phyloP scores from a whole-genome alignment of 2,113 vertebrate species.

The Oriolus oriolus region DNA sequence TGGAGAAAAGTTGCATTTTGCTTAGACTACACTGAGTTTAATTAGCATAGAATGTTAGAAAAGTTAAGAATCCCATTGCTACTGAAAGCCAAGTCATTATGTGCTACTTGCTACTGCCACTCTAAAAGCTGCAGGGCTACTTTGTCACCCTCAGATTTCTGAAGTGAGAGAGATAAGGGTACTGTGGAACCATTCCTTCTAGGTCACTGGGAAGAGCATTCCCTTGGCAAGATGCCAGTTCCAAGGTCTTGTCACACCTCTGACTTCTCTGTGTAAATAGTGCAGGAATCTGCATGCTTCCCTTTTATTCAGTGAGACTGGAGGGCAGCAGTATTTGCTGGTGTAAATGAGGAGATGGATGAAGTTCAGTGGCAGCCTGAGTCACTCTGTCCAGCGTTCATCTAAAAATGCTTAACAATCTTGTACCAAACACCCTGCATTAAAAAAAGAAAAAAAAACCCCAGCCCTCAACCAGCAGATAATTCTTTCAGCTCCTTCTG shows the following conservation, averaged over 20 bases:
- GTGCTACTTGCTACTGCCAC: background rate
- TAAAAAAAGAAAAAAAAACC: background rate
- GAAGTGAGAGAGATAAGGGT: conserved; percentile 45
- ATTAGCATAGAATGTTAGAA: background rate
- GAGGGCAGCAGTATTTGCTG: background rate
- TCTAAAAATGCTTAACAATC: conserved; percentile 15
- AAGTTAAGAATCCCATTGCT: background rate
- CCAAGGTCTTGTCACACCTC: conserved; percentile 48
- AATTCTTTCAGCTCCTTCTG: conserved; percentile 36
- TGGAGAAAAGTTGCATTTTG: background rate
- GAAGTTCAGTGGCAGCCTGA: conserved; percentile 35
- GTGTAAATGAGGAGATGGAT: conserved; percentile 48
- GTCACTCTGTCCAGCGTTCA: background rate
- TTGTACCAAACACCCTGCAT: background rate
- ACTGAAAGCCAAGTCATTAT: background rate
- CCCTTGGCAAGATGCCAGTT: background rate
- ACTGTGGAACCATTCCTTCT: conserved; percentile 4
- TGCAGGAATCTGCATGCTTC: background rate
- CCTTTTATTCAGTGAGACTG: background rate
- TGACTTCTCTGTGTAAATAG: conserved; percentile 60
- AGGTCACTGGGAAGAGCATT: conserved; percentile 21
- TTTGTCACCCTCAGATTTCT: conserved; percentile 51
- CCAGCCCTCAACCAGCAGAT: background rate
- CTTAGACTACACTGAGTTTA: background rate
- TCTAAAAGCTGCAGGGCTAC: background rate